Conservation (phyloP, 1,140 invertebrate species). For the Magallana gigas region DNA sequence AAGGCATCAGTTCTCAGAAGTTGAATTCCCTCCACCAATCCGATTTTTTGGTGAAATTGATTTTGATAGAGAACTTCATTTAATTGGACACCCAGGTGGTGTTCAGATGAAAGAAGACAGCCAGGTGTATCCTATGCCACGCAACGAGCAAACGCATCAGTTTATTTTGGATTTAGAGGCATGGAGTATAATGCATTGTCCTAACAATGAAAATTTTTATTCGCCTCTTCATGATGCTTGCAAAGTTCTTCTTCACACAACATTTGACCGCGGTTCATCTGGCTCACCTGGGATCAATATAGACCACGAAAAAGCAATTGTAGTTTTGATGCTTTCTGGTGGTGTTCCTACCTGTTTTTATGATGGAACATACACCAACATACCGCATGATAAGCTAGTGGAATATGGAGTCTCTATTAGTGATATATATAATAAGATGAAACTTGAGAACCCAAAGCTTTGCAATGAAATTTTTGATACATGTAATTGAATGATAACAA, state of each 20-base stretch:
- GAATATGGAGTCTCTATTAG: no score
- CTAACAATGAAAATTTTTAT: not conserved
- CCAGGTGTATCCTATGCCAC: not conserved
- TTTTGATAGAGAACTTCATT: not conserved
- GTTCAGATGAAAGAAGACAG: constrained; percentile 5
- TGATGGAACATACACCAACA: not conserved
- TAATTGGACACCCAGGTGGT: not conserved
- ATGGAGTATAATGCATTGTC: not conserved
- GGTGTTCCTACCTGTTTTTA: not conserved
- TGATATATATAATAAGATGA: no score
- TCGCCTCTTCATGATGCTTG: not conserved
- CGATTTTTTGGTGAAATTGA: not conserved
- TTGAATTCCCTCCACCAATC: not conserved
- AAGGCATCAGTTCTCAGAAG: not conserved
- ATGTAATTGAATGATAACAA: no score
- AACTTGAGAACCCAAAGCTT: no score
- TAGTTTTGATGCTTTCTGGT: not conserved
- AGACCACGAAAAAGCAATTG: not conserved
- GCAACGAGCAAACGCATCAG: not conserved
- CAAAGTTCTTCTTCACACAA: not conserved
- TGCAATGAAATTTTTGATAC: no score
- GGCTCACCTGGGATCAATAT: not conserved
- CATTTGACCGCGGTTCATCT: not conserved
- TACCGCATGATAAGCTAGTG: no score
- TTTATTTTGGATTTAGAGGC: not conserved